Base-by-base conservation (phyloP, 1,140 invertebrate genomes). In the Camponotus vicinus region DNA sequence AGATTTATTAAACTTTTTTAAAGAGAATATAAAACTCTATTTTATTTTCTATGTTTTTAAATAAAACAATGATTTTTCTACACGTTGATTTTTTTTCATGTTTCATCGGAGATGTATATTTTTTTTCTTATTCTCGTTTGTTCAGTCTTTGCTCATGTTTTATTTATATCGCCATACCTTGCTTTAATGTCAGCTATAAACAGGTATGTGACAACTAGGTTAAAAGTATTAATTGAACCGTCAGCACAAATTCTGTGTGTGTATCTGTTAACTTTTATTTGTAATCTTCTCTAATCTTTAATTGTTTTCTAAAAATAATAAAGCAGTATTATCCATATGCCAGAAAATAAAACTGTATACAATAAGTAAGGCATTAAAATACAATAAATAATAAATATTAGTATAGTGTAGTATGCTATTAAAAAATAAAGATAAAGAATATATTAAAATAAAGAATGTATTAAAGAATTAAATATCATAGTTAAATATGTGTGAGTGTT, bases 151-250 rank as follows among this genome's bases (percentile, higher is more conserved):
- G 15, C 57, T 76, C 18, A 42, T n/a, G 8, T 45, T 61, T 64
- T 77, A 77, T 77, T 77, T 77, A 63, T 77, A 32, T 0, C 21
- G 8, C 7, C 15, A 52, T 40, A 32, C 7, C 7, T 71, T 77
- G 3, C 34, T 57, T 59, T 75, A 75, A 59, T 37, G 7, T 59
- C 13, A 40, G n/a, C 13, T 40, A 76, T 76, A 76, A 59, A 40
- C 7, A 64, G 0, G 18, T 34, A 64, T 34, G 7, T 34, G 7
- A 15, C 32, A 76, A 61, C 52, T 21, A 59, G 52, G 34, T 59
- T 21, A 76, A 37, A 52, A 75, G 34, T 18, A 37, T 75, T 75
- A 75, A 57, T 21, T 70, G 4, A 9, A 7, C n/a, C 7, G 8
- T 32, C 27, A 34, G 27, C 42, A 32, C 4, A 5, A 45, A 45